A percentile compares a stretch with the other conserved stretches of the same genome.
These are phyloP conservation scores for Eupristina koningsbergeri DNA, from an alignment of 1,140 invertebrate genomes.

Conservation along the genomic window DNA sequence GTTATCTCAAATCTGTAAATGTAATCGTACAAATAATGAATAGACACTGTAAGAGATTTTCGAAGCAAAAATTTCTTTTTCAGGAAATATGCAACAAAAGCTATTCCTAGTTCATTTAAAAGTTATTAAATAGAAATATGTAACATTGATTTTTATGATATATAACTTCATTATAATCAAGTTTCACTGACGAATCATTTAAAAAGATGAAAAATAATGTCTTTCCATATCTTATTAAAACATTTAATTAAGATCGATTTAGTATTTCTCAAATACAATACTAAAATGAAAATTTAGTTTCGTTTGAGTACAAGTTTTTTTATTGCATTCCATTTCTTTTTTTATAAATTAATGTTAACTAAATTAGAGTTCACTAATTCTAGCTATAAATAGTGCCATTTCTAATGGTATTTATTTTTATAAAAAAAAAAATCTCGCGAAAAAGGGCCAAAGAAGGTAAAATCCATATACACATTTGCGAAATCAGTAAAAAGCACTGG, in stretches of 20 bases:
- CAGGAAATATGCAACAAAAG: background rate
- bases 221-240: background rate
- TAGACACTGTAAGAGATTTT: background rate
- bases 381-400: too few relatives aligned
- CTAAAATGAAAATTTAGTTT: background rate
- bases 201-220: background rate
- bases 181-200: background rate
- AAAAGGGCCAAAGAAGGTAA: background rate
- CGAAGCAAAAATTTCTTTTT: background rate
- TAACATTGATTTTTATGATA: background rate
- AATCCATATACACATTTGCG: background rate
- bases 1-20: background rate
- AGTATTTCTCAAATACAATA: background rate
- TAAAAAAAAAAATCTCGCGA: background rate
- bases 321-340: too few relatives aligned
- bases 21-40: background rate
- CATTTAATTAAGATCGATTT: background rate
- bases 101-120: background rate
- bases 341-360: too few relatives aligned
- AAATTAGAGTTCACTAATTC: too few relatives aligned
- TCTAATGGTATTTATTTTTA: background rate
- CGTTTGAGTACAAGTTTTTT: background rate
- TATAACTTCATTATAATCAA: background rate
- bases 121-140: slow-evolving; percentile 1
- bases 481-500: background rate